These are phyloP conservation scores for Drosophila nigritarsus DNA, from an alignment of 2,888 invertebrate genomes.

Conservation along the genomic window DNA sequence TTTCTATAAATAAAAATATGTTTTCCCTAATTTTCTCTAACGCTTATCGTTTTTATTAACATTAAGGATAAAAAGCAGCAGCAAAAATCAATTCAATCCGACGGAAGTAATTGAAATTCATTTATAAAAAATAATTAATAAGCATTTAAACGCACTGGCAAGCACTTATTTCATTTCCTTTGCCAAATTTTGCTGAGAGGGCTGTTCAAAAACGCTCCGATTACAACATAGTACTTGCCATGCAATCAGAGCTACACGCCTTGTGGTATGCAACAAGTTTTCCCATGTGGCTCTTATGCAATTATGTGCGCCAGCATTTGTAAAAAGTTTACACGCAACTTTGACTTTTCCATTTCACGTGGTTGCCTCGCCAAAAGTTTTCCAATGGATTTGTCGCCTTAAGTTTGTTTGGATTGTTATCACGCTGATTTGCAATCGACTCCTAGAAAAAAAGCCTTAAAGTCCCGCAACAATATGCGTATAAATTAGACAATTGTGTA, in stretches of 20 bases:
- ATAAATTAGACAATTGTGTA: background rate
- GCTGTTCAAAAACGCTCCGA: slow-evolving; percentile 16
- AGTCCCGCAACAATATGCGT: background rate
- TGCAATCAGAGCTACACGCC: slow-evolving; percentile 38
- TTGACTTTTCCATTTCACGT: slow-evolving; percentile 66
- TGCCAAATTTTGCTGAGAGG: slow-evolving; percentile 1
- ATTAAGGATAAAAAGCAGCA: background rate
- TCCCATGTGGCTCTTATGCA: slow-evolving; percentile 59
- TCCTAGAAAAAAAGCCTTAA: background rate
- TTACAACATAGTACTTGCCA: slow-evolving; percentile 32
- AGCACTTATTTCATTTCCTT: background rate
- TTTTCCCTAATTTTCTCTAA: background rate
- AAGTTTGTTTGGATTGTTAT: slow-evolving; percentile 34
- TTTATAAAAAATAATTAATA: background rate
- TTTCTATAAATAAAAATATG: no score
- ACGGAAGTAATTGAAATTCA: background rate
- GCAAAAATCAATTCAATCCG: background rate
- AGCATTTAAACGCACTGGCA: background rate
- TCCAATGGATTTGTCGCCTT: slow-evolving; percentile 61
- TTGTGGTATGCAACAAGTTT: slow-evolving; percentile 58
- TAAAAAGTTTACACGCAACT: slow-evolving; percentile 57
- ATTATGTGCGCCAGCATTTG: slow-evolving; percentile 59
- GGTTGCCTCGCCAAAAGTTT: slow-evolving; percentile 38
- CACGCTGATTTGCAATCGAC: slow-evolving; percentile 12
- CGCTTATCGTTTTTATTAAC: background rate